Percentiles rank a stretch among this genome's conserved stretches.
phyloP scores from a whole-genome alignment of 2,888 invertebrate species.

The Sarcophaga rosellei region DNA sequence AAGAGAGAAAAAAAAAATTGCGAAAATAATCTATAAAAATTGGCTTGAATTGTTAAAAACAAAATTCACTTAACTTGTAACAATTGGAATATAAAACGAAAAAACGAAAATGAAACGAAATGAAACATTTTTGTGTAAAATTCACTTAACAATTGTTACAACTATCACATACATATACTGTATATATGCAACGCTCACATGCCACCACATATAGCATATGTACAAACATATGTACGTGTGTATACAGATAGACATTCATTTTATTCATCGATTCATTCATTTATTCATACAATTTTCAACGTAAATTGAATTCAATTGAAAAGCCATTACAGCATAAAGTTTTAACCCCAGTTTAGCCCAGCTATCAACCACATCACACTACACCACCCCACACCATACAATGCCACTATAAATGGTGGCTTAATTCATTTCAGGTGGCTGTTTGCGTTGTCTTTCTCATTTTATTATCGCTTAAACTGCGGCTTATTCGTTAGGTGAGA shows the following conservation, averaged over 20 bases:
- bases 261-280: not conserved
- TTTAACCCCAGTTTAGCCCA: not conserved
- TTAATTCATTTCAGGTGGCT: no score
- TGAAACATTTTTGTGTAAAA: conserved; percentile 34
- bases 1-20: not conserved
- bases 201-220: not conserved
- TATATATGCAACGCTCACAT: not conserved
- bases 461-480: no score
- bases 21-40: conserved; percentile 31
- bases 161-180: not conserved
- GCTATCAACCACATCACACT: not conserved
- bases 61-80: conserved; percentile 56
- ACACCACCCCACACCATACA: no score
- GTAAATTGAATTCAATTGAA: conserved; percentile 51
- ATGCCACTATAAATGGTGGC: no score
- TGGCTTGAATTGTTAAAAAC: conserved; percentile 39
- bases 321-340: conserved; percentile 42
- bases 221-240: not conserved
- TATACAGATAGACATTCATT: not conserved
- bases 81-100: not conserved
- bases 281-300: not conserved
- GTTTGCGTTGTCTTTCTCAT: no score
- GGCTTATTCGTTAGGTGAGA: no score
- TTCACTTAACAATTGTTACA: conserved; percentile 41
- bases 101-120: not conserved